A percentile compares a stretch with the other conserved stretches of the same genome.
Conservation (phyloP, 2,888 invertebrate species). For the Macaria notata region DNA sequence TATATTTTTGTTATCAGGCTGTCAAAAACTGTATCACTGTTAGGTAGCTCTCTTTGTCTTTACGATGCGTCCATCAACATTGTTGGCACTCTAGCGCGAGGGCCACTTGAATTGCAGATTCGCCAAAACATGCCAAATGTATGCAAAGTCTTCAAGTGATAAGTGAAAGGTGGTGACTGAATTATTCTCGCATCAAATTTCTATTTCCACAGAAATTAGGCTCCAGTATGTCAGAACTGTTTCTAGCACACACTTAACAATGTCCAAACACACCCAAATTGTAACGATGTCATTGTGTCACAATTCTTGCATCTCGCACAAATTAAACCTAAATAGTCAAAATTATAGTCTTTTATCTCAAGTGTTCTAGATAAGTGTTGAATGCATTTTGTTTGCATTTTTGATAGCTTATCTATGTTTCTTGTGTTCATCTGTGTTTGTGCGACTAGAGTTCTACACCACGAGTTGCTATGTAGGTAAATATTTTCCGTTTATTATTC, state of each 20-base stretch:
- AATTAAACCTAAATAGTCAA: slow-evolving; percentile 20
- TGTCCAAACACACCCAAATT: slow-evolving; percentile 33
- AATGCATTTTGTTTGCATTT: slow-evolving; percentile 47
- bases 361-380: slow-evolving; percentile 36
- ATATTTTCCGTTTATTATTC: too few species aligned
- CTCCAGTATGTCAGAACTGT: slow-evolving; percentile 20
- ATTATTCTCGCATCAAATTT: slow-evolving; percentile 28
- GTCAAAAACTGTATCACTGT: slow-evolving; percentile 3
- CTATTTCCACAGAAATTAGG: slow-evolving; percentile 30
- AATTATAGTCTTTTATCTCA: slow-evolving; percentile 22
- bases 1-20: not conserved
- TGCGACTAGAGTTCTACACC: too few species aligned
- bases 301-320: slow-evolving; percentile 30
- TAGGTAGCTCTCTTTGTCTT: slow-evolving; percentile 2
- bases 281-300: slow-evolving; percentile 33
- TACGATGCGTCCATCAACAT: not conserved
- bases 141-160: slow-evolving; percentile 15
- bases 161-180: slow-evolving; percentile 26
- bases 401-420: slow-evolving; percentile 46
- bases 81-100: not conserved
- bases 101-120: slow-evolving; percentile 11
- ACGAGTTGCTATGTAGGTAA: too few species aligned
- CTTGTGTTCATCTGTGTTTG: slow-evolving; percentile 31
- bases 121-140: slow-evolving; percentile 8
- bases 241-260: slow-evolving; percentile 31